Conservation (phyloP, 64 coral and sea anemone species). For the Montipora capricornis region DNA sequence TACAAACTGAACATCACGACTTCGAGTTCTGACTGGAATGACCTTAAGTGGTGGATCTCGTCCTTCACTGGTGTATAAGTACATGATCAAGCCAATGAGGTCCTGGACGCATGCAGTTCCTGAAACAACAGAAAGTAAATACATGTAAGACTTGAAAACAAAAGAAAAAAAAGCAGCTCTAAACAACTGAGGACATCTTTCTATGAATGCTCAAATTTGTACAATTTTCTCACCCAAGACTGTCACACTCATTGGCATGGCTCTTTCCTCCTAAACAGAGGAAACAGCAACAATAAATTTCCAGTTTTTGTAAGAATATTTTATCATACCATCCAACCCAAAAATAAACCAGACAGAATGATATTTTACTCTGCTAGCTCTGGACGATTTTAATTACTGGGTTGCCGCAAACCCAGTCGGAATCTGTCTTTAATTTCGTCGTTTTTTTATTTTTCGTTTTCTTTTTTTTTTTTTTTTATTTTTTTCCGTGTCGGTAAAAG, state of each 20-base stretch:
- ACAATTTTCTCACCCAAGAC: conserved; percentile 72
- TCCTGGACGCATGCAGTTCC: conserved; percentile 83
- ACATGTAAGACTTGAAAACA: not conserved
- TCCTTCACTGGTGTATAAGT: conserved; percentile 82
- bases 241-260: conserved; percentile 74
- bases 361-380: too few relatives aligned
- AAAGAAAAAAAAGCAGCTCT: not conserved
- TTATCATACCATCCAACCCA: too few relatives aligned
- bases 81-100: conserved; percentile 88
- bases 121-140: not conserved
- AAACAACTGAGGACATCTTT: not conserved
- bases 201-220: too few relatives aligned
- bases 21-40: not conserved
- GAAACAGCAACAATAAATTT: not conserved
- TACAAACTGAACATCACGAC: not conserved
- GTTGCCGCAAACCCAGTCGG: too few relatives aligned
- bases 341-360: too few relatives aligned
- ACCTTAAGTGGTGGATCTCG: conserved; percentile 80
- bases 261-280: conserved; percentile 71
- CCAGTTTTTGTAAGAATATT: not conserved
- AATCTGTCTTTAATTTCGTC: too few relatives aligned
- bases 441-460: too few relatives aligned
- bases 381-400: too few relatives aligned
- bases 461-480: too few relatives aligned
- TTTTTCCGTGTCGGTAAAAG: too few relatives aligned